Evolutionary conservation across 2,888 invertebrate genomes (phyloP).

Genomic region (Meta bourneti): DNA sequence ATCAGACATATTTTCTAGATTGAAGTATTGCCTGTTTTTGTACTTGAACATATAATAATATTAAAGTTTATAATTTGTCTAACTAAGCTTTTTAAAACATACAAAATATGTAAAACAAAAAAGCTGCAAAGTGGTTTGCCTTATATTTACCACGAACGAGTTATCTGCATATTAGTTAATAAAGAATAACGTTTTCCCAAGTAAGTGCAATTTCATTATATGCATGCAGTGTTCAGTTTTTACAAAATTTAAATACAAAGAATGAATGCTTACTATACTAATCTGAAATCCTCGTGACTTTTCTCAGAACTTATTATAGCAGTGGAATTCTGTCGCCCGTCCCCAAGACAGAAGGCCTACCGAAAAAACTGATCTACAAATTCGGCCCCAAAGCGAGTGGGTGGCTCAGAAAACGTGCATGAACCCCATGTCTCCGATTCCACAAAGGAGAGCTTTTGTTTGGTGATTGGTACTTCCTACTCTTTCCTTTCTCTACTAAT

Average conservation of each 20-base stretch:
- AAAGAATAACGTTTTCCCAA: neutral
- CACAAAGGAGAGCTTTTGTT: slow-evolving; percentile 65
- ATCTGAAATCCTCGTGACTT: slow-evolving; percentile 13
- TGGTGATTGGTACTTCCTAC: slow-evolving; percentile 73
- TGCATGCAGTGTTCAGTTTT: neutral
- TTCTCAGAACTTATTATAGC: slow-evolving; percentile 81
- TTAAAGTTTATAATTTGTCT: too few species aligned
- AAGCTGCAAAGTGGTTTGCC: too few species aligned
- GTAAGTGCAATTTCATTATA: slow-evolving; percentile 21
- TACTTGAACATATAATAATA: too few species aligned
- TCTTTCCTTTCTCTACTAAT: neutral
- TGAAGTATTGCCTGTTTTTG: too few species aligned
- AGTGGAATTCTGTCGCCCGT: slow-evolving; percentile 81
- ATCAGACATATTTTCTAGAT: too few species aligned
- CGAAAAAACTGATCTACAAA: slow-evolving; percentile 81
- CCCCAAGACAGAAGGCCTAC: slow-evolving; percentile 81
- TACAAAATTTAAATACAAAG: neutral
- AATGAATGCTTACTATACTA: neutral
- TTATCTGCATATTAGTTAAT: too few species aligned
- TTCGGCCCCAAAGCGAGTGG: slow-evolving; percentile 81
- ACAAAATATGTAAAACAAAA: too few species aligned
- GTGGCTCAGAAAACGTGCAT: slow-evolving; percentile 56
- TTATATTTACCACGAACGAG: too few species aligned
- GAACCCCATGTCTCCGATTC: neutral
- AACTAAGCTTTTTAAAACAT: too few species aligned